Conservation (phyloP, 2,888 invertebrate species). For the Pimpla rufipes region DNA sequence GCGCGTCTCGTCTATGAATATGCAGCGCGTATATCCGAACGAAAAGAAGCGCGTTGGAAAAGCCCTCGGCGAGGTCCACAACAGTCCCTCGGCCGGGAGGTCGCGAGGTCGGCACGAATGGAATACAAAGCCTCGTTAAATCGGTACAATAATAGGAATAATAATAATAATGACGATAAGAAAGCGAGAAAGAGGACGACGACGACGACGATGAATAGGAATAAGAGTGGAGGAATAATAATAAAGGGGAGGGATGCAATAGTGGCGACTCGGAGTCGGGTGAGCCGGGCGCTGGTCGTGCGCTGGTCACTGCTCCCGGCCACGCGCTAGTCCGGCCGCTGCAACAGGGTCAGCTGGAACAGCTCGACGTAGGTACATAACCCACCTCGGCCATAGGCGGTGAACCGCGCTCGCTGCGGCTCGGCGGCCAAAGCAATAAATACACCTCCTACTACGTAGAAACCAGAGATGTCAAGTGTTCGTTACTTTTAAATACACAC, state of each 20-base stretch:
- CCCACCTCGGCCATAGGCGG: slow-evolving; percentile 16
- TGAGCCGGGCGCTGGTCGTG: not conserved
- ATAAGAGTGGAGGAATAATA: slow-evolving; percentile 47
- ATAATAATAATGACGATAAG: slow-evolving; percentile 68
- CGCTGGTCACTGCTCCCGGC: slow-evolving; percentile 63
- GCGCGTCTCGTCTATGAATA: slow-evolving; percentile 48
- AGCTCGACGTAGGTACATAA: slow-evolving; percentile 50
- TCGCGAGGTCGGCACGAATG: slow-evolving; percentile 69
- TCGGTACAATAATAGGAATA: slow-evolving; percentile 77
- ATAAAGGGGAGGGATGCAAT: slow-evolving; percentile 54
- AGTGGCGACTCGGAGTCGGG: slow-evolving; percentile 43
- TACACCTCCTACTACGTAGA: slow-evolving; percentile 67
- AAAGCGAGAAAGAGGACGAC: slow-evolving; percentile 27
- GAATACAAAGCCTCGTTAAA: slow-evolving; percentile 80
- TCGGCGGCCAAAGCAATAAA: slow-evolving; percentile 63
- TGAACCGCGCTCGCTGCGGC: slow-evolving; percentile 23
- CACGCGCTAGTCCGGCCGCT: slow-evolving; percentile 30
- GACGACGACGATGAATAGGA: slow-evolving; percentile 48
- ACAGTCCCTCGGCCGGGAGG: too few relatives aligned
- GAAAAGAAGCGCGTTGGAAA: slow-evolving; percentile 64
- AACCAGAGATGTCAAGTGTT: too few relatives aligned
- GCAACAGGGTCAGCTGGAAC: slow-evolving; percentile 50
- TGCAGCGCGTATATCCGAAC: slow-evolving; percentile 32
- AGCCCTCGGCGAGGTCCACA: slow-evolving; percentile 69
- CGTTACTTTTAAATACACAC: too few relatives aligned